Percentiles rank a stretch among this genome's conserved stretches.
Evolutionary conservation across 2,797 vertebrate species (phyloP).

Genomic region (Enteromius fasciolatus): DNA sequence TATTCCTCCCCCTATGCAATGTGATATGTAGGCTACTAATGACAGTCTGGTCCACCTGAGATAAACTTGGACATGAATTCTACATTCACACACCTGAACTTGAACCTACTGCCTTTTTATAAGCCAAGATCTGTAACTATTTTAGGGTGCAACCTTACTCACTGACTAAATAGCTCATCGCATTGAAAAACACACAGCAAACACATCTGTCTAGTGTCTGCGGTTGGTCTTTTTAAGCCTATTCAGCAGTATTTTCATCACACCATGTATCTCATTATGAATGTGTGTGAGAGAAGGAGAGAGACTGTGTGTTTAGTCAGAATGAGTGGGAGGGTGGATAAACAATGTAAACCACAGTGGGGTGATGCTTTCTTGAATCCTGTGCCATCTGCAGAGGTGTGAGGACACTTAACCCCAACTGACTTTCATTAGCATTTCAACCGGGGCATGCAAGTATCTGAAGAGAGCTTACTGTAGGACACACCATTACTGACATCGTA

Average conservation of each 20-base stretch:
- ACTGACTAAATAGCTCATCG: neutral
- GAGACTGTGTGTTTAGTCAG: neutral
- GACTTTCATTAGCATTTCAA: slow-evolving; percentile 16
- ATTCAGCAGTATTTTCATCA: neutral
- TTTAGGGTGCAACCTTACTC: neutral
- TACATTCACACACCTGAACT: neutral
- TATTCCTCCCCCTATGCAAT: neutral
- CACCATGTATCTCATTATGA: neutral
- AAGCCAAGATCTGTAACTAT: neutral
- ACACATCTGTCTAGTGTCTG: neutral
- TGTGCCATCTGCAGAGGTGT: slow-evolving; percentile 15
- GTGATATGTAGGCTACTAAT: neutral
- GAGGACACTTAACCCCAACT: neutral
- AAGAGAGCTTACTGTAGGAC: neutral
- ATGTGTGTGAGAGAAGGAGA: neutral
- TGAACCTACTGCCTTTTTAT: neutral
- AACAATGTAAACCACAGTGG: slow-evolving; percentile 12
- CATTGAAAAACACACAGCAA: neutral
- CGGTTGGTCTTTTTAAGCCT: neutral
- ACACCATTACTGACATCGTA: neutral
- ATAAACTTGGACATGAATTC: neutral
- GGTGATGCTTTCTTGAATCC: slow-evolving; percentile 17
- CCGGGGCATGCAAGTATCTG: neutral
- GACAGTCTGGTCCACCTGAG: neutral
- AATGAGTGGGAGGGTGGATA: slow-evolving; percentile 6